Conservation (phyloP, 2,888 invertebrate genomes). For the Allolobophora icterica region DNA sequence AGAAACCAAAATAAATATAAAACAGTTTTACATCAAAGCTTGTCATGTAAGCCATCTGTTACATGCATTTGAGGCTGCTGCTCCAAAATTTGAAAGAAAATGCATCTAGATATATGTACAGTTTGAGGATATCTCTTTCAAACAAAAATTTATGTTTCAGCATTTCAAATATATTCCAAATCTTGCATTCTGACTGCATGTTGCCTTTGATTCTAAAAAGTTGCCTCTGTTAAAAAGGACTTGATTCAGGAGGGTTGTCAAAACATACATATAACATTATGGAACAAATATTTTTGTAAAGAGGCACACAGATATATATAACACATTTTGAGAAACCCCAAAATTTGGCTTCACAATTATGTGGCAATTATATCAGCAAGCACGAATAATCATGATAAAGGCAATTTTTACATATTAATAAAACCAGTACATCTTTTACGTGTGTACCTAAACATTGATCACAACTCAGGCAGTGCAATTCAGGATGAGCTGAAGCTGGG, state of each 20-base stretch:
- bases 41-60: not conserved
- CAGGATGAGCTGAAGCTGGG: not conserved
- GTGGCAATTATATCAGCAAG: not conserved
- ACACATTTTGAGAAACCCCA: not conserved
- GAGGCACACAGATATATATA: not conserved
- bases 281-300: not conserved
- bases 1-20: not conserved
- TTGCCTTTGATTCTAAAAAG: not conserved
- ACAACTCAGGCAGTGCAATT: too few species aligned
- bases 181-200: not conserved
- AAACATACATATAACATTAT: not conserved
- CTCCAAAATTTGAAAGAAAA: not conserved
- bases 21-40: not conserved
- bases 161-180: not conserved
- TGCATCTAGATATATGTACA: not conserved
- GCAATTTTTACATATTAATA: not conserved
- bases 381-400: not conserved
- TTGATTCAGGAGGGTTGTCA: not conserved
- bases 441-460: not conserved
- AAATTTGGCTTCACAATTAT: not conserved
- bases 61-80: not conserved
- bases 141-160: not conserved
- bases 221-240: not conserved
- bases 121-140: not conserved
- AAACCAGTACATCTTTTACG: not conserved